phyloP scores from a whole-genome alignment of 2,888 invertebrate species.

The Bursaphelenchus okinawaensis region DNA sequence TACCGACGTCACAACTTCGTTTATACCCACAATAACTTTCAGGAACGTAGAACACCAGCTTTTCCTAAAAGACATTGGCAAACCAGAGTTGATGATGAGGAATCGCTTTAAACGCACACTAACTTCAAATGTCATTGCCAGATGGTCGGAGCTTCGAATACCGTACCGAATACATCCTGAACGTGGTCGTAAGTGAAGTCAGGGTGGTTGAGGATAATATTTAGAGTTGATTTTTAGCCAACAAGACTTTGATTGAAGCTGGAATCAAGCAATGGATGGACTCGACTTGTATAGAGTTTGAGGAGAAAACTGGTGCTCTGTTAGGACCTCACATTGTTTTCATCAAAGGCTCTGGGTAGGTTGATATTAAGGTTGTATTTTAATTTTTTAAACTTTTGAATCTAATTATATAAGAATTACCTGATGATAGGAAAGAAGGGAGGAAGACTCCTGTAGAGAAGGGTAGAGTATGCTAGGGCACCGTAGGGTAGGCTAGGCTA shows the following conservation, averaged over 20 bases:
- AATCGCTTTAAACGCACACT: slow-evolving; percentile 28
- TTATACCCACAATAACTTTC: no score
- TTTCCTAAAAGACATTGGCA: slow-evolving; percentile 25
- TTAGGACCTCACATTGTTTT: slow-evolving; percentile 28
- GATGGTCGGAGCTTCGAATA: slow-evolving; percentile 32
- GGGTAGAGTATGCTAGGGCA: no score
- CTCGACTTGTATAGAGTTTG: slow-evolving; percentile 45
- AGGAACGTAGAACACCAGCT: slow-evolving; percentile 15
- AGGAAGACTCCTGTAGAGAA: no score
- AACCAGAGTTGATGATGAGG: slow-evolving; percentile 4
- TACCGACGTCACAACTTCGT: no score
- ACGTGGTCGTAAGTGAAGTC: slow-evolving; percentile 21
- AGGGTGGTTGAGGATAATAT: neutral
- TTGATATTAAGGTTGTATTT: neutral
- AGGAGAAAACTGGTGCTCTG: slow-evolving; percentile 18
- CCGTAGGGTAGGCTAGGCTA: no score
- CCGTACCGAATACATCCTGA: slow-evolving; percentile 37
- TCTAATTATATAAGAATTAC: no score
- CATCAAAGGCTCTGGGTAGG: slow-evolving; percentile 36
- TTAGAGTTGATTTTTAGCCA: slow-evolving; percentile 32
- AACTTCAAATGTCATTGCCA: slow-evolving; percentile 31
- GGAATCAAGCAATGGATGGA: slow-evolving; percentile 43
- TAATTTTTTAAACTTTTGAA: no score
- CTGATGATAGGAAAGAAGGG: no score
- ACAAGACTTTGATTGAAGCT: slow-evolving; percentile 33